Evolutionary conservation across 2,888 invertebrate species (phyloP).

Genomic region (Spilarctia lutea): DNA sequence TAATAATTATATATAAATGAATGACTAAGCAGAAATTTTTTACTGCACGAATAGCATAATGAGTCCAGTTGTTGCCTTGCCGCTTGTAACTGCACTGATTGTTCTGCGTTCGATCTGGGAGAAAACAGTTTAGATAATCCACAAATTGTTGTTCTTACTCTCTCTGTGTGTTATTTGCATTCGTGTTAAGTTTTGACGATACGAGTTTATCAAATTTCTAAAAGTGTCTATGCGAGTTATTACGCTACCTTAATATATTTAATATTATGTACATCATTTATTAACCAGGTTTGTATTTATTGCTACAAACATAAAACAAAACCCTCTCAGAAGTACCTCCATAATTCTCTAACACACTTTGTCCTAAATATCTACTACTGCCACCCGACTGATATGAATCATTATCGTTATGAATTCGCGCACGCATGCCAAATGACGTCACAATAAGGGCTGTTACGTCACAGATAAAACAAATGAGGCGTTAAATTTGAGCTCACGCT

Average conservation of each 20-base stretch:
- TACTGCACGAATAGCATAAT: too few species aligned
- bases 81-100: too few species aligned
- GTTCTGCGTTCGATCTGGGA: too few species aligned
- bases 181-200: too few species aligned
- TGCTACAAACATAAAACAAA: neutral
- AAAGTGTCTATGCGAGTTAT: neutral
- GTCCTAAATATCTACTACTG: conserved; percentile 4
- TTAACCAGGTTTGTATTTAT: neutral
- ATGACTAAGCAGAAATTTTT: too few species aligned
- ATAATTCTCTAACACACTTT: conserved; percentile 4
- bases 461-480: conserved; percentile 58
- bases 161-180: too few species aligned
- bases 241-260: neutral
- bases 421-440: conserved; percentile 43
- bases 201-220: neutral
- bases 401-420: conserved; percentile 39
- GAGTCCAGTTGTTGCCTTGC: too few species aligned
- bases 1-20: too few species aligned
- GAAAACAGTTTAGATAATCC: too few species aligned
- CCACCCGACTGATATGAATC: conserved; percentile 30
- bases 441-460: conserved; percentile 50
- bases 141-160: too few species aligned
- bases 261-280: neutral
- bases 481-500: conserved; percentile 50
- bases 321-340: neutral